Conservation (phyloP, 2,113 vertebrate species). For the Actenoides lindsayi region DNA sequence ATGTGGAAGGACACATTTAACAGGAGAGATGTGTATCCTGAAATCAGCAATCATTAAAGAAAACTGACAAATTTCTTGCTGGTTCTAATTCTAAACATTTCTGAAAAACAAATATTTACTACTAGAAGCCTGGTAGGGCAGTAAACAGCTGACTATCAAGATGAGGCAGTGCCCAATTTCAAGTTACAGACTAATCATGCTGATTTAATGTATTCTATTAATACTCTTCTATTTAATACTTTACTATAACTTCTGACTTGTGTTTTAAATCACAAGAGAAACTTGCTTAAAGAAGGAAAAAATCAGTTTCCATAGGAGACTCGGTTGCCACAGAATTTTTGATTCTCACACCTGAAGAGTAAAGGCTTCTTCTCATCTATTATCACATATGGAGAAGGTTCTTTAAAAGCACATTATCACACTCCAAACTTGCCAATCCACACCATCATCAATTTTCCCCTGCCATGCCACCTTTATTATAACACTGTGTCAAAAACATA, state of each 20-base stretch:
- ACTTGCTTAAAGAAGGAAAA: neutral
- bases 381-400: accelerated
- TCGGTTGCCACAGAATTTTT: neutral
- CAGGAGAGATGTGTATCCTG: accelerated
- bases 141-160: neutral
- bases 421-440: neutral
- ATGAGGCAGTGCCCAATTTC: neutral
- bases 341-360: neutral
- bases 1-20: neutral
- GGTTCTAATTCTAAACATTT: neutral
- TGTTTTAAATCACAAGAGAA: neutral
- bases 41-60: neutral
- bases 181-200: neutral
- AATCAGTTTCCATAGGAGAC: neutral
- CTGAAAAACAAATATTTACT: neutral
- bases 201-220: neutral
- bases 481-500: neutral
- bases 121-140: neutral
- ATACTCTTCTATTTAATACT: neutral
- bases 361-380: neutral
- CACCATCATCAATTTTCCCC: neutral
- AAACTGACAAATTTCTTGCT: neutral
- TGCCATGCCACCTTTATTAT: accelerated
- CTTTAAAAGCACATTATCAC: neutral
- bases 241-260: neutral